Conservation (phyloP, 2,113 vertebrate genomes). For the Thryonomys swinderianus region DNA sequence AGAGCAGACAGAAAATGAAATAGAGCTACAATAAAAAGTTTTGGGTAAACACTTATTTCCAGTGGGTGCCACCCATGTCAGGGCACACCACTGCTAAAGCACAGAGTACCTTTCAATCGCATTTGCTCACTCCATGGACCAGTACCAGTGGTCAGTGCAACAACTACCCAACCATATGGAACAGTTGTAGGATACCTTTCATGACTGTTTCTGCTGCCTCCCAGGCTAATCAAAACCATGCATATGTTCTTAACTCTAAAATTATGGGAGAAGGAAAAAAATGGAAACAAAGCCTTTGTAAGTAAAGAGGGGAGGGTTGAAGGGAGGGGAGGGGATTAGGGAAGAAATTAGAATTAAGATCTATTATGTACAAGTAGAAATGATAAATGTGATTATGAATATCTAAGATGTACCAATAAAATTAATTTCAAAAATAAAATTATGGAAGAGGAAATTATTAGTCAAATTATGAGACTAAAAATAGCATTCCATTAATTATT, state of each 20-base stretch:
- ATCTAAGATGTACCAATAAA: background rate
- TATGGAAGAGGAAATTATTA: background rate
- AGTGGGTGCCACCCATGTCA: background rate
- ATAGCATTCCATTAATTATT: background rate
- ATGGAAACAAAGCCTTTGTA: background rate
- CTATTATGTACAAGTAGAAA: background rate
- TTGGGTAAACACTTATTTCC: background rate
- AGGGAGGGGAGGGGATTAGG: background rate
- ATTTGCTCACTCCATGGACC: background rate
- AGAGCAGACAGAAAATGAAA: background rate
- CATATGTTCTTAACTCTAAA: background rate
- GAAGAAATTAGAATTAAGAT: background rate
- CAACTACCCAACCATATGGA: background rate
- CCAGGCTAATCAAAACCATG: background rate
- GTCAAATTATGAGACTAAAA: background rate
- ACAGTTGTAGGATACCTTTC: background rate
- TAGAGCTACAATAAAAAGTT: background rate
- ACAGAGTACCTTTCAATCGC: background rate
- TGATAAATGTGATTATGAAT: background rate
- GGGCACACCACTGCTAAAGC: background rate
- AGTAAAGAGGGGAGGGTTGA: background rate
- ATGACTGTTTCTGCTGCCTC: background rate
- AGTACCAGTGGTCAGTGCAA: background rate
- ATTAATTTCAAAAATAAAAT: background rate
- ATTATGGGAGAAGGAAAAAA: background rate